phyloP scores from a whole-genome alignment of 2,113 vertebrate species.

The Cisticola juncidis region DNA sequence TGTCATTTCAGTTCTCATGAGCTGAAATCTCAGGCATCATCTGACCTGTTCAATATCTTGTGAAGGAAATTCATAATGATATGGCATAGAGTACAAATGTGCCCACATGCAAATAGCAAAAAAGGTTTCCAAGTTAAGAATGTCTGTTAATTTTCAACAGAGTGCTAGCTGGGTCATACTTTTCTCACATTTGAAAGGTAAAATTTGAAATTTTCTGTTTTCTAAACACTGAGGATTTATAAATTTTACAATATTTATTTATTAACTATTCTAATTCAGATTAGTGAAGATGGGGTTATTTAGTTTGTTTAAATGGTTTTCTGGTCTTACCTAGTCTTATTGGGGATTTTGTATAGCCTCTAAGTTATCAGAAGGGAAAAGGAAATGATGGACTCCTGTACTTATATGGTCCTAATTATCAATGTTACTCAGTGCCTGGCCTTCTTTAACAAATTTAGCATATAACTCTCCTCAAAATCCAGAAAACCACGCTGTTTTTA shows the following conservation, averaged over 20 bases:
- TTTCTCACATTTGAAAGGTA: not conserved
- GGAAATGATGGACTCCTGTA: rapidly evolving
- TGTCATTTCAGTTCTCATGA: not conserved
- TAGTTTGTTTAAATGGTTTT: not conserved
- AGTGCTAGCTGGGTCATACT: not conserved
- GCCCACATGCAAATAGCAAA: not conserved
- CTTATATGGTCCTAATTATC: not conserved
- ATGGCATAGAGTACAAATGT: not conserved
- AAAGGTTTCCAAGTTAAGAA: not conserved
- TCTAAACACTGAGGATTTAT: not conserved
- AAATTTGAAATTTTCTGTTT: not conserved
- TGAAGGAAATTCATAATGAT: not conserved
- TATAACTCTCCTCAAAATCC: not conserved
- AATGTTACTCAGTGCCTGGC: not conserved
- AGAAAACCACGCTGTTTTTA: not conserved
- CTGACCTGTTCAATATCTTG: not conserved
- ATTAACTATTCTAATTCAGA: not conserved
- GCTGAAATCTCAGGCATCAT: not conserved
- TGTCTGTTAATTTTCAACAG: not conserved
- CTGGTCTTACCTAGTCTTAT: not conserved
- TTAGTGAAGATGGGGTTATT: not conserved
- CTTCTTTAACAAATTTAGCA: not conserved
- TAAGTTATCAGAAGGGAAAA: not conserved
- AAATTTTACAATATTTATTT: not conserved
- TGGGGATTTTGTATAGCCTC: not conserved